phyloP scores from a whole-genome alignment of 2,888 invertebrate species.

The Drosophila nr. medialis region DNA sequence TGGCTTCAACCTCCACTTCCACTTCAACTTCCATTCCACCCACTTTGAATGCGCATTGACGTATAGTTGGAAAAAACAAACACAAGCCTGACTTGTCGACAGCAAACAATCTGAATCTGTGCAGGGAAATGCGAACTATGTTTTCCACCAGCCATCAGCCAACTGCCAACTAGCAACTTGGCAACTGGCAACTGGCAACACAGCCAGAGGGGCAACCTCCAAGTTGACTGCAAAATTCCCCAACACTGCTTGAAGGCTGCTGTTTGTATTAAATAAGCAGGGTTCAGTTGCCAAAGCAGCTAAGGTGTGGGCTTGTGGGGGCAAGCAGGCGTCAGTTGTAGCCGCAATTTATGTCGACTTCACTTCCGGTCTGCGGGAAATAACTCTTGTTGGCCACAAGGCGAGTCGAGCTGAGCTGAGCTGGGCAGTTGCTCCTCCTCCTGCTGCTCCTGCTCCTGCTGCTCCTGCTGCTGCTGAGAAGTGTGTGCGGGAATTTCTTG shows the following conservation, averaged over 20 bases:
- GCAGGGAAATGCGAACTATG: slow-evolving; percentile 47
- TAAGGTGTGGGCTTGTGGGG: slow-evolving; percentile 19
- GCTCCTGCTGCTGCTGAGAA: not conserved
- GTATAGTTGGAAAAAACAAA: slow-evolving; percentile 41
- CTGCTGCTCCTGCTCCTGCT: not conserved
- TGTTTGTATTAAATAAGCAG: slow-evolving; percentile 58
- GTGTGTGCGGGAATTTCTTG: slow-evolving; percentile 66
- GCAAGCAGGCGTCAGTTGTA: slow-evolving; percentile 60
- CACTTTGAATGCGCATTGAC: slow-evolving; percentile 41
- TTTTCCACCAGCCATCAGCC: slow-evolving; percentile 18
- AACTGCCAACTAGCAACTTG: not conserved
- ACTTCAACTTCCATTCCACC: not conserved
- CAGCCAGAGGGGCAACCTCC: slow-evolving; percentile 18
- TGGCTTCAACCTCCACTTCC: slow-evolving; percentile 1
- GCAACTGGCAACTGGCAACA: not conserved
- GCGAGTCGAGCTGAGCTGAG: slow-evolving; percentile 2
- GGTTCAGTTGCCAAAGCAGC: slow-evolving; percentile 54
- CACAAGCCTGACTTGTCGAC: slow-evolving; percentile 54
- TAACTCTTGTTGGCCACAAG: slow-evolving; percentile 67
- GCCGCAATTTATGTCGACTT: slow-evolving; percentile 80
- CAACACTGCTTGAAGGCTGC: slow-evolving; percentile 41
- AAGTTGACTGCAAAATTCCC: slow-evolving; percentile 28
- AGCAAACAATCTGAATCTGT: slow-evolving; percentile 57
- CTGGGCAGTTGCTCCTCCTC: not conserved
- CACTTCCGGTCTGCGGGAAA: slow-evolving; percentile 78